phyloP scores from a whole-genome alignment of 2,888 invertebrate genomes.

The Caenorhabditis becei region DNA sequence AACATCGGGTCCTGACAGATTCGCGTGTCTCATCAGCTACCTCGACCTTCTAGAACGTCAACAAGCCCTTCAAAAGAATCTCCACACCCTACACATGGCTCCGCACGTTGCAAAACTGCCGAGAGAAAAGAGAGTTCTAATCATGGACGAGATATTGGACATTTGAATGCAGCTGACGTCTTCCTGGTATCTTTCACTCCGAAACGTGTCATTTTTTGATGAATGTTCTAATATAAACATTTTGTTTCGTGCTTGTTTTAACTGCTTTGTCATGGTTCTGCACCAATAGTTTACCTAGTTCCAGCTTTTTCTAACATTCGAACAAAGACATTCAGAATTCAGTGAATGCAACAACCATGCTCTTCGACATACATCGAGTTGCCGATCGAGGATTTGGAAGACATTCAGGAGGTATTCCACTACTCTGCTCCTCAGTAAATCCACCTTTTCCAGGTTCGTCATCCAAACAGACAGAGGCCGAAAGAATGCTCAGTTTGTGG shows the following conservation, averaged over 20 bases:
- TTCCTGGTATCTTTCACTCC: no score
- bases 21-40: no score
- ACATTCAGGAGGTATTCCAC: not conserved
- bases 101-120: no score
- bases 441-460: slow-evolving; percentile 5
- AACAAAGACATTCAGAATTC: not conserved
- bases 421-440: not conserved
- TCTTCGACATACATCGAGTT: not conserved
- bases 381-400: not conserved
- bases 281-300: not conserved
- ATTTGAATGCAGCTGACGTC: no score
- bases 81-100: no score
- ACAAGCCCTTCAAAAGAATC: no score
- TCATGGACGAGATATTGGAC: no score
- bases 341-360: not conserved
- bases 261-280: not conserved
- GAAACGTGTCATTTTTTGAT: no score
- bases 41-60: no score
- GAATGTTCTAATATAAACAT: not conserved
- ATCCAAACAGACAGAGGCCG: slow-evolving; percentile 10
- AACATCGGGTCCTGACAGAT: no score
- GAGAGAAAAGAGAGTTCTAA: no score
- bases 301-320: not conserved
- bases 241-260: not conserved
- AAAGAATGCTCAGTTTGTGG: slow-evolving; percentile 64